Base-by-base conservation (phyloP, 2,797 vertebrate genomes). In the Rhabdophis nuchalis region DNA sequence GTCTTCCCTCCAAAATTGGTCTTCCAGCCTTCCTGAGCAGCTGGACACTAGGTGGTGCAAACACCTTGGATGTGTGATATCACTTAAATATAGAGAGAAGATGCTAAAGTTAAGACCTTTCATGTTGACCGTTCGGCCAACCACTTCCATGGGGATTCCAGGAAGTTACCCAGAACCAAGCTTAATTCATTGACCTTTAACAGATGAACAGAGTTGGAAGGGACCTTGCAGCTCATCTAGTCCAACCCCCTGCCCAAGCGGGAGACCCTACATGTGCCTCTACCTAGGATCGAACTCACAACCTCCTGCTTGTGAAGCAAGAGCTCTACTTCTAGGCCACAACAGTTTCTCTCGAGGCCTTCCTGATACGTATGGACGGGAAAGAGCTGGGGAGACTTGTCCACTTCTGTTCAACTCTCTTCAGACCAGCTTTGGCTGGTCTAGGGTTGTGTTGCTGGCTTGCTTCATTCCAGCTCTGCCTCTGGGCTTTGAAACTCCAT, bases 101-200 rank as follows among this genome's bases (percentile, higher is more conserved):
- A 20, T 50, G 89, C 64, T 88, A 92, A 90, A 90, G 90, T 87
- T 87, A 90, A 92, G 88, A 88, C 32, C 13, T 60, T 91, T 61
- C 61, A 41, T 61, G 46, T 61, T 58, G n/a, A n/a, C n/a, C n/a
- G n/a, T n/a, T n/a, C n/a, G 32, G 18, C 32, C 32, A 77, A 41
- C 8, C 32, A 41, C 32, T 72, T 72, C 32, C 32, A 36, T 36
- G 9, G 20, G 16, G 68, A 20, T 77, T 77, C 32, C 68, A 77
- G 32, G 18, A 36, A 77, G 16, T 20, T 36, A 36, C 18, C 68
- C 32, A 77, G 32, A 41, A 77, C 32, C 32, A 36, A 20, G 16
- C 68, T 77, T 77, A 9, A 36, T 20, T 77, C 32, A 41, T 20
- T 41, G 68, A 20, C 32, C 32, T 77, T n/a, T n/a, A n/a, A n/a